Base-by-base conservation (phyloP, 2,797 vertebrate species). In the Centroberyx gerrardi region DNA sequence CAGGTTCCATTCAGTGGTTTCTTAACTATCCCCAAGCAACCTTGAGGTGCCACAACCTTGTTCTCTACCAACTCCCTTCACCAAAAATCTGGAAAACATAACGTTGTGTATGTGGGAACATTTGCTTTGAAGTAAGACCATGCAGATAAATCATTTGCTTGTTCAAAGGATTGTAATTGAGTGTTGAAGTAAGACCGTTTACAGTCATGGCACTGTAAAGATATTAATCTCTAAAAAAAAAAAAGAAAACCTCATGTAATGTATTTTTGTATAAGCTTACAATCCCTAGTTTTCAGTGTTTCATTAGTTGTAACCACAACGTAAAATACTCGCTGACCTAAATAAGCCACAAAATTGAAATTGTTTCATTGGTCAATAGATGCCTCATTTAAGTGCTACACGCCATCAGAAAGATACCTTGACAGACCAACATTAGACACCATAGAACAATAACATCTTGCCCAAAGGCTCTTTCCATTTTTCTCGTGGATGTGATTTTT, bases 41-140 rank as follows among this genome's bases (percentile, higher is more conserved):
- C 62, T 63, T 29, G 14, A 65, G 29, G 62, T 33, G 63, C 9
- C 49, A 53, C 49, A 38, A 49, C 9, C 15, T n/a, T 28, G n/a
- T 15, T 53, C 0, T 12, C 5, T 29, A 18, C 17, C 48, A 51
- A 18, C 17, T 51, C 48, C 17, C n/a, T 15, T 64, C 40, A 68
- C 18, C 42, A 31, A 31, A 64, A 79, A 22, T 67, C 66, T 79
- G 71, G 51, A 77, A 76, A 71, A 80, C 61, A 71, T 74, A 55
- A 66, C 46, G 36, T 40, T 68, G 51, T 62, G 51, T 15, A 36
- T 55, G 54, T 62, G 33, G 8, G 48, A 38, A 33, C 68, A 33
- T 48, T 59, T 63, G 29, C 53, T 77, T 78, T 86, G 53, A 85
- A 62, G 76, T 71, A 51, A 59, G 8, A 68, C 54, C 44, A 31